Percentiles rank a stretch among this genome's conserved stretches.
phyloP scores from a whole-genome alignment of 2,797 vertebrate genomes.

The Saxicola maurus region DNA sequence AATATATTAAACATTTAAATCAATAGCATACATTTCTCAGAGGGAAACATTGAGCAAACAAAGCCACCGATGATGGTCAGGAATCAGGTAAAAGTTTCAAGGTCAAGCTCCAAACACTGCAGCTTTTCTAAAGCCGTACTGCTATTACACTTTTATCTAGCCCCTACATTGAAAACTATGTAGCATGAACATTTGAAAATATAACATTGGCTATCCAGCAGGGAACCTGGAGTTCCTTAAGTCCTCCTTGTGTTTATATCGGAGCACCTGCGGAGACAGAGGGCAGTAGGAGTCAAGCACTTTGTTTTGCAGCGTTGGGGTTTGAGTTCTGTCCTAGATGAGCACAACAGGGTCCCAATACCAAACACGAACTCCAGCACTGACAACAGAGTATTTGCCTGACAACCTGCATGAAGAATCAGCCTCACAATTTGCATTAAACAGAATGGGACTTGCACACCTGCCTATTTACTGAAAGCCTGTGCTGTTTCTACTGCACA shows the following conservation, averaged over 20 bases:
- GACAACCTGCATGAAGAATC: not conserved
- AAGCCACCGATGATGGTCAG: slow-evolving; percentile 36
- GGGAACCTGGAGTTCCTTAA: not conserved
- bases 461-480: not conserved
- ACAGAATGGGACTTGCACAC: not conserved
- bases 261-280: slow-evolving; percentile 16
- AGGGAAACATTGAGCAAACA: slow-evolving; percentile 57
- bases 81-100: slow-evolving; percentile 36
- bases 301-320: not conserved
- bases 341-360: not conserved
- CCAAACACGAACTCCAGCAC: not conserved
- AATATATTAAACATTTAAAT: slow-evolving; percentile 68
- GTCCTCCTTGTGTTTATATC: not conserved
- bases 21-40: slow-evolving; percentile 49
- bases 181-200: slow-evolving; percentile 10
- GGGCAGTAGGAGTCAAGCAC: slow-evolving; percentile 19
- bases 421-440: not conserved
- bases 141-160: slow-evolving; percentile 24
- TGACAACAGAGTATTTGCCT: not conserved
- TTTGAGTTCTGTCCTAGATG: not conserved
- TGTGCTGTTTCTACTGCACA: slow-evolving; percentile 3
- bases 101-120: slow-evolving; percentile 48
- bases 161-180: slow-evolving; percentile 28
- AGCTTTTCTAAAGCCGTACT: slow-evolving; percentile 38
- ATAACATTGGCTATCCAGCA: not conserved